Percentiles rank a stretch among this genome's conserved stretches.
Evolutionary conservation across 2,797 vertebrate species (phyloP).

Genomic region (Perodicticus potto): DNA sequence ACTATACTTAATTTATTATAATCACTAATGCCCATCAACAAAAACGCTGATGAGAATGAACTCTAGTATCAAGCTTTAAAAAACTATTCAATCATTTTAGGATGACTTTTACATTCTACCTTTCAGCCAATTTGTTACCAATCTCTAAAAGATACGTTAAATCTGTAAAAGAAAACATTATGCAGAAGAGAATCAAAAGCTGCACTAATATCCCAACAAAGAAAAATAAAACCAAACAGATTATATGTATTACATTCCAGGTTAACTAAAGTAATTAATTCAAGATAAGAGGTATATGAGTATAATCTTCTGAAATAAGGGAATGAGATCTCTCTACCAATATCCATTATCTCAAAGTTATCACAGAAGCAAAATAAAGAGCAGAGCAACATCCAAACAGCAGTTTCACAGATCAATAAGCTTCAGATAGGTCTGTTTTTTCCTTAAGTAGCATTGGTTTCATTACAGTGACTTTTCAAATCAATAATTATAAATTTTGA

Average conservation of each 20-base stretch:
- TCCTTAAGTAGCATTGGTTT: background rate
- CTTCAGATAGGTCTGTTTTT: background rate
- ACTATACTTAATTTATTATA: background rate
- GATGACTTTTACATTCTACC: background rate
- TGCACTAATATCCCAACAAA: background rate
- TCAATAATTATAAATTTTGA: background rate
- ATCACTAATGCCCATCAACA: background rate
- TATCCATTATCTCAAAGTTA: background rate
- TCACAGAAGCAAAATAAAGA: background rate
- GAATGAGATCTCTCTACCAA: background rate
- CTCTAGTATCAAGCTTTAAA: background rate
- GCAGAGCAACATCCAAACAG: background rate
- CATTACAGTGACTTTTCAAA: background rate
- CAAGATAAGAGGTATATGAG: background rate
- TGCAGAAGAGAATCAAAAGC: slow-evolving; percentile 8
- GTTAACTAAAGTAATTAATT: background rate
- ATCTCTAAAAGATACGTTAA: slow-evolving; percentile 1
- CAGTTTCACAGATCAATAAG: background rate
- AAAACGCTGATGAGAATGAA: slow-evolving; percentile 25
- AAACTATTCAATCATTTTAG: background rate
- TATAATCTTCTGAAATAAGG: background rate
- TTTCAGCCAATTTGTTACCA: slow-evolving; percentile 15
- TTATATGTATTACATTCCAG: background rate
- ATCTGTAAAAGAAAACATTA: background rate
- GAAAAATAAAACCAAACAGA: background rate